These are phyloP conservation scores for Idaea biselata DNA, from an alignment of 2,888 invertebrate genomes.

Conservation along the genomic window DNA sequence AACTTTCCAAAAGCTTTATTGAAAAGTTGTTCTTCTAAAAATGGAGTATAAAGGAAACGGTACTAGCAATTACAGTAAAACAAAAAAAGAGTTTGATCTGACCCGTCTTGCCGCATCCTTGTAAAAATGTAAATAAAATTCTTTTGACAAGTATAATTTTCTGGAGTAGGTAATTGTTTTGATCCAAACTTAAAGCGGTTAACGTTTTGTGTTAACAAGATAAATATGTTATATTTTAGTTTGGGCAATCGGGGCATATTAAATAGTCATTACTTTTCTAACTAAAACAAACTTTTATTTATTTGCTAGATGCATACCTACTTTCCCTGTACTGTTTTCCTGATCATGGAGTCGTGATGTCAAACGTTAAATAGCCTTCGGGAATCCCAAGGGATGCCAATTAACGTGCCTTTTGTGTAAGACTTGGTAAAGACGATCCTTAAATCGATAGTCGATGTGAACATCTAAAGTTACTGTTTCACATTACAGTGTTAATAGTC, in stretches of 20 bases:
- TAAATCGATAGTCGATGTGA: background rate
- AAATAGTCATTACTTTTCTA: no score
- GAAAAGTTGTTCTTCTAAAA: conserved; percentile 1
- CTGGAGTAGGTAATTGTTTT: background rate
- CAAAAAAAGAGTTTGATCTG: background rate
- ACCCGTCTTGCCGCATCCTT: background rate
- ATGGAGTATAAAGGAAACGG: conserved; percentile 3
- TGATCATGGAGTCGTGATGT: background rate
- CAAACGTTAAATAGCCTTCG: background rate
- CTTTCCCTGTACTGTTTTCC: background rate
- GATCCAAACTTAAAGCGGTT: background rate
- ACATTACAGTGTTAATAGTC: background rate
- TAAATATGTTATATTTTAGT: background rate
- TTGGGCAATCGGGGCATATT: no score
- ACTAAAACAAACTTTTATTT: no score
- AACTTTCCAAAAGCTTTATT: background rate
- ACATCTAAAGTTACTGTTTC: background rate
- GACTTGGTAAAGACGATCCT: no score
- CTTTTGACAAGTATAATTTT: background rate
- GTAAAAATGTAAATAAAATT: background rate
- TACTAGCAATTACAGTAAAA: background rate
- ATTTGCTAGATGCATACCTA: no score
- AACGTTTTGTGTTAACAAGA: background rate
- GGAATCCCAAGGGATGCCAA: background rate
- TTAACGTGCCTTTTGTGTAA: no score